These are phyloP conservation scores for Ornithorhynchus anatinus DNA, from an alignment of 2,113 vertebrate species.

Conservation along the genomic window DNA sequence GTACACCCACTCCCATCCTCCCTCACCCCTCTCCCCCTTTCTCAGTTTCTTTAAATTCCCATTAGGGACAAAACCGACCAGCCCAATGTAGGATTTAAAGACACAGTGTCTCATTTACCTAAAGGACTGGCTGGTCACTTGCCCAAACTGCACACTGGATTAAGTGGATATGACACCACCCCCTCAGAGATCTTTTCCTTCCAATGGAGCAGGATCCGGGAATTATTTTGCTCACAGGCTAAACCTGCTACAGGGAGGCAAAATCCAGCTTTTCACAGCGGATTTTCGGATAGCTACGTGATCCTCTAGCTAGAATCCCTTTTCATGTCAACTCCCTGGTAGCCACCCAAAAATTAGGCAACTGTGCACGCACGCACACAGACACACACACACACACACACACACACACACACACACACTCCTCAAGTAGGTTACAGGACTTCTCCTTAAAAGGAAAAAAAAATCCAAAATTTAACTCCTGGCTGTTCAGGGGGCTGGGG, in stretches of 20 bases:
- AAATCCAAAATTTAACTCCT: constrained; percentile 46
- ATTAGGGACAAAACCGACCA: constrained; percentile 43
- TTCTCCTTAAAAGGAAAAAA: not conserved
- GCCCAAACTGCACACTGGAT: constrained; percentile 36
- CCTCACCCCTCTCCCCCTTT: constrained; percentile 6
- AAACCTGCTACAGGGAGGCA: too few relatives aligned
- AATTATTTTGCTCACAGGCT: too few relatives aligned
- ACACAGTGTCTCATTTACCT: constrained; percentile 54
- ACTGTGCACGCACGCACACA: constrained; percentile 6
- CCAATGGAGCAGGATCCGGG: constrained; percentile 15
- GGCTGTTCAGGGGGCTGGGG: not conserved
- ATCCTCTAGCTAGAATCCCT: constrained; percentile 2
- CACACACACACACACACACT: not conserved
- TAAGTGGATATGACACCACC: constrained; percentile 53
- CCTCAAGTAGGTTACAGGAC: not conserved
- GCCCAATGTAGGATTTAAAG: constrained; percentile 61
- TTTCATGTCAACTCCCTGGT: not conserved
- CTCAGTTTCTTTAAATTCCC: constrained; percentile 41
- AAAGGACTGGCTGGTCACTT: constrained; percentile 42
- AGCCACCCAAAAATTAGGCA: constrained; percentile 39
- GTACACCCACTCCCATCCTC: not conserved
- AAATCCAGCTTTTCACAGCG: not conserved
- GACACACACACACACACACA: not conserved
- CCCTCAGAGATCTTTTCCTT: constrained; percentile 43
- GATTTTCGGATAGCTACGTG: constrained; percentile 33